Conservation (phyloP, 2,888 invertebrate genomes). For the Calephelis perditalis region DNA sequence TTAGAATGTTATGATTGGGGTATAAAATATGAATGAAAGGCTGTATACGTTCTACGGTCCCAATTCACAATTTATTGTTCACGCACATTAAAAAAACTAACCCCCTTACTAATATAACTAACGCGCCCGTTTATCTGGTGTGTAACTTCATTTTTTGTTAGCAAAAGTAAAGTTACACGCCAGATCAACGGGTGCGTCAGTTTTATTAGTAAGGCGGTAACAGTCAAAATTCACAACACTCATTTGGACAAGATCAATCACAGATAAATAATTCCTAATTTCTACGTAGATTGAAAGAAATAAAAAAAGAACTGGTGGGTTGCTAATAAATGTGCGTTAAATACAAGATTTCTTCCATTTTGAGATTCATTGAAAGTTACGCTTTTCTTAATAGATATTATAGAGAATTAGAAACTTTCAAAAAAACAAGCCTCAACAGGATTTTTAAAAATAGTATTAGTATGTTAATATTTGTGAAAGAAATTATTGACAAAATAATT, state of each 20-base stretch:
- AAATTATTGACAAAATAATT: neutral
- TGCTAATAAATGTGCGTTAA: conserved; percentile 2
- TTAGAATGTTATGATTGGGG: too few relatives aligned
- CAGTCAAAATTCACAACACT: neutral
- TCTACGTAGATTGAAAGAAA: conserved; percentile 2
- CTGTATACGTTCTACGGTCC: neutral
- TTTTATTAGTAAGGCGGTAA: neutral
- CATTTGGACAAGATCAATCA: conserved; percentile 1
- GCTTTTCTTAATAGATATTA: too few relatives aligned
- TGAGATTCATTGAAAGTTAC: neutral
- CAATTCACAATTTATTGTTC: conserved; percentile 8
- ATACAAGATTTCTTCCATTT: neutral
- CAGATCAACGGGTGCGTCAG: too few relatives aligned
- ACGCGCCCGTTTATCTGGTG: too few relatives aligned
- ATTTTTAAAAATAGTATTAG: too few relatives aligned
- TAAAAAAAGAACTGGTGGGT: neutral
- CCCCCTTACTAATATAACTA: too few relatives aligned
- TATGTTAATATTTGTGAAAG: too few relatives aligned
- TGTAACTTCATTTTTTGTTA: too few relatives aligned
- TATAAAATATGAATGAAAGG: too few relatives aligned
- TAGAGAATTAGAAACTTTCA: too few relatives aligned
- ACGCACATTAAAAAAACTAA: neutral
- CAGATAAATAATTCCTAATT: conserved; percentile 12
- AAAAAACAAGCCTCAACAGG: too few relatives aligned
- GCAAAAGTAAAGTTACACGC: too few relatives aligned